phyloP scores from a whole-genome alignment of 92 coral and sea anemone species.

The Virgularia gustaviana region DNA sequence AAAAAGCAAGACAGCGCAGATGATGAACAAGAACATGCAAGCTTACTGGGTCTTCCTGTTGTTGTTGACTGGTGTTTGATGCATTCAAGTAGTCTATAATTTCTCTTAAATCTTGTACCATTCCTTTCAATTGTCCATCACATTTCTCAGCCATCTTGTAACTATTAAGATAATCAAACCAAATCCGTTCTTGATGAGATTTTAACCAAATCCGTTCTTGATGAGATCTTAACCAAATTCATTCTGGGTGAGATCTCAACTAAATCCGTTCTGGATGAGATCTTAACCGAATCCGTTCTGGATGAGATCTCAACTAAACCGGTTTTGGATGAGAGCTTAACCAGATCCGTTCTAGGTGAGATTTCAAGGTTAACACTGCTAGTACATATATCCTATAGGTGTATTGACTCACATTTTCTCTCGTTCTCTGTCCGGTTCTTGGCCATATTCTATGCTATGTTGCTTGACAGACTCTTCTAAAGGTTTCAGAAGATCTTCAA shows the following conservation, averaged over 20 bases:
- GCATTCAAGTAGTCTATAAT: slow-evolving; percentile 90
- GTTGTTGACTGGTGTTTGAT: slow-evolving; percentile 77
- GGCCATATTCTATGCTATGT: slow-evolving; percentile 60
- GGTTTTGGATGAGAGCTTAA: neutral
- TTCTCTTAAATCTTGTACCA: slow-evolving; percentile 90
- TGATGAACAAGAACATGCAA: neutral
- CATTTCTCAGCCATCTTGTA: slow-evolving; percentile 89
- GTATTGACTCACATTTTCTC: slow-evolving; percentile 74
- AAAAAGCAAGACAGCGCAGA: neutral
- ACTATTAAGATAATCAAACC: no score
- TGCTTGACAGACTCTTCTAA: slow-evolving; percentile 74
- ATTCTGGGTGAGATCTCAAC: no score
- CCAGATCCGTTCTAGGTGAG: no score
- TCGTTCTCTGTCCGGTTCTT: slow-evolving; percentile 90
- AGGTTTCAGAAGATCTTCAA: slow-evolving; percentile 81
- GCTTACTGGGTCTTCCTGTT: slow-evolving; percentile 84
- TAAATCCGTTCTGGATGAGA: no score
- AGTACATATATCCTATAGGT: no score
- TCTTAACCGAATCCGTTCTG: no score
- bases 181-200: no score
- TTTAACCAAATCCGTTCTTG: no score
- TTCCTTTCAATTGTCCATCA: slow-evolving; percentile 94
- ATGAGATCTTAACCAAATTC: no score
- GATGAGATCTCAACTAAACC: no score
- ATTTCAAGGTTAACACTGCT: neutral